Evolutionary conservation across 53 echinoderm and acorn worm genomes (phyloP), one percentile per base, ranked within the genome.

Genomic region (Holothuria scabra): DNA sequence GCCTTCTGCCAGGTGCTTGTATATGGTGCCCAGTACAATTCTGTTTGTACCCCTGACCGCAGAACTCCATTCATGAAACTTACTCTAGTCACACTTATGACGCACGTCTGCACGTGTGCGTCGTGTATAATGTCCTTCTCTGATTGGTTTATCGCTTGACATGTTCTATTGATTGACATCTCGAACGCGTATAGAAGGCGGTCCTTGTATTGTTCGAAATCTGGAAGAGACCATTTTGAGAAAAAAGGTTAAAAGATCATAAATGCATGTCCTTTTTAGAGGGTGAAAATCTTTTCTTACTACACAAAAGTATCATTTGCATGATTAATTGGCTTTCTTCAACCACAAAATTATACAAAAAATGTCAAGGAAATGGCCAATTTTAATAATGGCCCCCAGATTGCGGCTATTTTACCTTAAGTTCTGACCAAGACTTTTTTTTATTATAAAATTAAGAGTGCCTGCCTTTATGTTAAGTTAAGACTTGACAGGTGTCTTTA

Each of bases 61-160:
- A 72, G 22, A 32, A 41, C 46, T 72, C 72, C 72, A 72, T 72
- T 72, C 72, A 72, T 72, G 72, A 72, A 72, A 72, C n/a, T 21
- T 0, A 24, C 72, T 44, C 31, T 41, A 46, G 72, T 48, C 72
- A 72, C 72, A 72, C 72, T 72, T 72, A 46, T 72, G 72, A 72
- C 72, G 46, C 72, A 46, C 72, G 72, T 72, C 48, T 44, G 72
- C 72, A 72, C 72, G 72, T 72, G 72, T 72, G 49, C 23, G 44
- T 46, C 19, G 72, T 72, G 23, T 5, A 23, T 44, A 46, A 25
- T 72, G 1, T 72, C 72, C 14, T 12, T 26, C 5, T 46, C 10
- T 72, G 72, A 72, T 72, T 72, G 72, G 72, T 72, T 48, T 44
- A 72, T n/a, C 46, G 46, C 72, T 72, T 48, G 46, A 24, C 34